Percentiles rank a stretch among this genome's conserved stretches.
These are phyloP conservation scores for Petrocephalus schoutedeni DNA, from an alignment of 2,797 vertebrate species.

Conservation along the genomic window DNA sequence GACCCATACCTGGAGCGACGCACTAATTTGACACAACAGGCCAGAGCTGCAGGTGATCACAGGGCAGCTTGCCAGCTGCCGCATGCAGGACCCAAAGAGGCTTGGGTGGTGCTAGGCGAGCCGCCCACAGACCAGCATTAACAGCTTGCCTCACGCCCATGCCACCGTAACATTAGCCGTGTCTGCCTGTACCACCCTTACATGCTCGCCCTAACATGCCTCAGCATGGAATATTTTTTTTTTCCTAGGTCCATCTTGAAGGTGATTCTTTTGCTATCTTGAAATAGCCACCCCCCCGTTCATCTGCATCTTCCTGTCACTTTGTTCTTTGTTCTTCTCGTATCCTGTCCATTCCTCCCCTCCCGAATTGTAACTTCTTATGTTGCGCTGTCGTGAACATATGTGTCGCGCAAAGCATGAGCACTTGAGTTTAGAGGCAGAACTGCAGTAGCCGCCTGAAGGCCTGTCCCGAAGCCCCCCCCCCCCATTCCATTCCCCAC, in stretches of 20 bases:
- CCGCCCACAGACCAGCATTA: constrained; percentile 52
- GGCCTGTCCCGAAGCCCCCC: constrained; percentile 35
- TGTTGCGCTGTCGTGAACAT: constrained; percentile 49
- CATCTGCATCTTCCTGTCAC: constrained; percentile 28
- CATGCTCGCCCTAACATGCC: constrained; percentile 72
- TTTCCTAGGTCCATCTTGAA: constrained; percentile 13
- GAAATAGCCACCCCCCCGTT: constrained; percentile 26
- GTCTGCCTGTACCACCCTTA: constrained; percentile 68
- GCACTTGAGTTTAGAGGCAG: constrained; percentile 45
- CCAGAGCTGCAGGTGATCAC: background rate
- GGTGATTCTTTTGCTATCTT: constrained; percentile 22
- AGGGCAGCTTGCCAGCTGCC: constrained; percentile 8
- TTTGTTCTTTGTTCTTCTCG: constrained; percentile 10
- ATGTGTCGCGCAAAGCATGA: constrained; percentile 45
- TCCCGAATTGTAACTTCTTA: constrained; percentile 34
- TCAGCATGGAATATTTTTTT: constrained; percentile 68
- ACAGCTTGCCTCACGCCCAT: constrained; percentile 53
- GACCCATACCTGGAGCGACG: background rate
- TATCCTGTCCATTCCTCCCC: constrained; percentile 25
- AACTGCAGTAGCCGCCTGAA: constrained; percentile 51
- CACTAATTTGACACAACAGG: constrained; percentile 8
- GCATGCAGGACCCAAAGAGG: constrained; percentile 27
- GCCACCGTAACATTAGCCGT: constrained; percentile 57
- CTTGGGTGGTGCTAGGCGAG: background rate
- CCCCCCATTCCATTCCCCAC: constrained; percentile 45